A percentile compares a stretch with the other conserved stretches of the same genome.
Conservation (phyloP, 1,140 invertebrate genomes). For the Drosophila elegans region DNA sequence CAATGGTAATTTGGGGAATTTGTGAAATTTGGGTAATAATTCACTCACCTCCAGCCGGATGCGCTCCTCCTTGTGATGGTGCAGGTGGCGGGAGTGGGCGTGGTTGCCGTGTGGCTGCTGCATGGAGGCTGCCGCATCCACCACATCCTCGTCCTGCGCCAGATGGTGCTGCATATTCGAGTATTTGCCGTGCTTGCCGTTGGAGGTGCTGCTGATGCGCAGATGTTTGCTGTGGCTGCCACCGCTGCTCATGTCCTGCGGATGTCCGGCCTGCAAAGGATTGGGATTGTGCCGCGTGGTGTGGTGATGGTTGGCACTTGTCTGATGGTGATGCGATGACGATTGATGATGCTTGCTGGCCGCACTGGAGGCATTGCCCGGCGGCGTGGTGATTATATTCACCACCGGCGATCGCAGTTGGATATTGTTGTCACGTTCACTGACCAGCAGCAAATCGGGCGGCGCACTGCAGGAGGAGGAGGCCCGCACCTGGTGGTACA, state of each 20-base stretch:
- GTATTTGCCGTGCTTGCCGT: constrained; percentile 70
- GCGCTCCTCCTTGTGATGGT: constrained; percentile 77
- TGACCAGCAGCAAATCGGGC: constrained; percentile 82
- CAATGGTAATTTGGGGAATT: neutral
- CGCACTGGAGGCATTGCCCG: constrained; percentile 56
- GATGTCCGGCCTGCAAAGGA: constrained; percentile 27
- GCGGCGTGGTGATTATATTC: constrained; percentile 81
- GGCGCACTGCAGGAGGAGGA: constrained; percentile 84
- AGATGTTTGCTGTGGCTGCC: constrained; percentile 70
- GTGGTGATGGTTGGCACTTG: constrained; percentile 40
- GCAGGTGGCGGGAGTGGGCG: constrained; percentile 67
- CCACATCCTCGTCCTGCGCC: constrained; percentile 64
- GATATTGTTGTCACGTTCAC: constrained; percentile 84
- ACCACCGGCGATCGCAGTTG: constrained; percentile 78
- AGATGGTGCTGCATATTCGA: constrained; percentile 63
- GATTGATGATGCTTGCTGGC: constrained; percentile 34
- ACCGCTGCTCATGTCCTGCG: constrained; percentile 59
- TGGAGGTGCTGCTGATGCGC: constrained; percentile 67
- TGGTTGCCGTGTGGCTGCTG: constrained; percentile 35
- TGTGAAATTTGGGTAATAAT: neutral
- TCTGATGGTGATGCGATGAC: constrained; percentile 31
- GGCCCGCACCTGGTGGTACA: constrained; percentile 84
- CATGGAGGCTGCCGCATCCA: constrained; percentile 62
- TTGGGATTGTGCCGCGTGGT: constrained; percentile 33
- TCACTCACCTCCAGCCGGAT: constrained; percentile 79